Evolutionary conservation across 1,140 invertebrate genomes (phyloP).

Genomic region (Bombus breviceps): DNA sequence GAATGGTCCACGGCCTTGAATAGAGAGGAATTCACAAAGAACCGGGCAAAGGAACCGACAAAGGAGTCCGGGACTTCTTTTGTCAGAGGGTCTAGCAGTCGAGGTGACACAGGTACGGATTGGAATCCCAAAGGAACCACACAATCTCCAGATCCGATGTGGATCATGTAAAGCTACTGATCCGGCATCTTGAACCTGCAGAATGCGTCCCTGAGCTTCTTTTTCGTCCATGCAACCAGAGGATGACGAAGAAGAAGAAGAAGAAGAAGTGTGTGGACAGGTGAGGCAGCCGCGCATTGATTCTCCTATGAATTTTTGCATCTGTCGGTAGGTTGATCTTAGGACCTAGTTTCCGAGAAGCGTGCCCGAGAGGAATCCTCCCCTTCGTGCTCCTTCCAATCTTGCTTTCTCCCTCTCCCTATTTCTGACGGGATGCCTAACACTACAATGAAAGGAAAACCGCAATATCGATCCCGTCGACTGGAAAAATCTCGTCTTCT

Average conservation of each 20-base stretch:
- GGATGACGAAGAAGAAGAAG: constrained; percentile 55
- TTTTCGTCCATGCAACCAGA: constrained; percentile 35
- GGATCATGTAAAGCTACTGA: background rate
- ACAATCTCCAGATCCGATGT: constrained; percentile 30
- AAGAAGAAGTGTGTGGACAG: constrained; percentile 78
- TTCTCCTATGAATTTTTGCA: constrained; percentile 79
- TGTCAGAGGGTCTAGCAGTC: constrained; percentile 72
- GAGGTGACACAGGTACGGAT: constrained; percentile 77
- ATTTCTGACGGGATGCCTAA: background rate
- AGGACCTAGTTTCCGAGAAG: constrained; percentile 75
- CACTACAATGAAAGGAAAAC: constrained; percentile 31
- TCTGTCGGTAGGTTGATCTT: constrained; percentile 78
- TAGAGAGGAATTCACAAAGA: constrained; percentile 77
- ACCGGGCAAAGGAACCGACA: constrained; percentile 78
- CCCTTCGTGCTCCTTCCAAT: constrained; percentile 30
- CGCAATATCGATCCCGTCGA: constrained; percentile 20
- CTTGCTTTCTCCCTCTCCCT: background rate
- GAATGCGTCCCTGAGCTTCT: constrained; percentile 53
- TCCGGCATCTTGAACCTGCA: constrained; percentile 46
- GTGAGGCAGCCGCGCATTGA: constrained; percentile 75
- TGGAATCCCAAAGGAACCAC: constrained; percentile 28
- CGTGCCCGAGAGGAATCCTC: constrained; percentile 51
- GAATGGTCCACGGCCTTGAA: constrained; percentile 77
- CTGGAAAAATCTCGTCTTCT: constrained; percentile 17
- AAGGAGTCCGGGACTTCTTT: constrained; percentile 75